phyloP scores from a whole-genome alignment of 2,113 vertebrate species.

The Deroptyus accipitrinus region DNA sequence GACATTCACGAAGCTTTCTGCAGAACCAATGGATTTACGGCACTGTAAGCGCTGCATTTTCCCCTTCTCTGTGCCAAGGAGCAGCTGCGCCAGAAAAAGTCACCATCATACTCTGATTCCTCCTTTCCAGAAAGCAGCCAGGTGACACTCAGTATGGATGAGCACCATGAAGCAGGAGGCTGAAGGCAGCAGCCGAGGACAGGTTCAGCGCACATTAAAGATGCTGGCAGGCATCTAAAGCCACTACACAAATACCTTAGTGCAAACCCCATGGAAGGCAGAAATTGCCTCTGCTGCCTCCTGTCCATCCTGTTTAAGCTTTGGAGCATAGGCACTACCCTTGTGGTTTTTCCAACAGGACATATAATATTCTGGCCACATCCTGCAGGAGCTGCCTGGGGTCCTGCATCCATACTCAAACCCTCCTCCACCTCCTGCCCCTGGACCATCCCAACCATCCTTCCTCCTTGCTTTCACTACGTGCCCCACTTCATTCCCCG shows the following conservation, averaged over 20 bases:
- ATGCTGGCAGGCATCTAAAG: not conserved
- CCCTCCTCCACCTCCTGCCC: not conserved
- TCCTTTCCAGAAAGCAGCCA: not conserved
- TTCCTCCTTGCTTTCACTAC: not conserved
- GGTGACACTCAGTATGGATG: not conserved
- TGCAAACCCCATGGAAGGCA: not conserved
- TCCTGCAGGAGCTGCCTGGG: not conserved
- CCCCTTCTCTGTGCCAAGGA: not conserved
- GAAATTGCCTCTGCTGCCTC: not conserved
- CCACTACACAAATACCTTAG: not conserved
- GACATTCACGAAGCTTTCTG: not conserved
- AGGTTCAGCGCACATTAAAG: not conserved
- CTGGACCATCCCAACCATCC: rapidly evolving
- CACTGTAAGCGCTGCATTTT: slow-evolving; percentile 1
- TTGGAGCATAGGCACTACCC: rapidly evolving
- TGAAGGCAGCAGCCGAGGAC: not conserved
- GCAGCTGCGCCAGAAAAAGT: not conserved
- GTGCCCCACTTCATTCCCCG: not conserved
- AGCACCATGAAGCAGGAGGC: not conserved
- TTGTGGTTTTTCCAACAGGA: not conserved
- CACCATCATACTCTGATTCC: rapidly evolving
- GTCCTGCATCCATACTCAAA: rapidly evolving
- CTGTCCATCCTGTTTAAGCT: not conserved
- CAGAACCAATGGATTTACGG: not conserved
- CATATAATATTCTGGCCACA: rapidly evolving